Percentiles rank a stretch among this genome's conserved stretches.
Conservation (phyloP, 2,113 vertebrate species). For the Lontra canadensis region DNA sequence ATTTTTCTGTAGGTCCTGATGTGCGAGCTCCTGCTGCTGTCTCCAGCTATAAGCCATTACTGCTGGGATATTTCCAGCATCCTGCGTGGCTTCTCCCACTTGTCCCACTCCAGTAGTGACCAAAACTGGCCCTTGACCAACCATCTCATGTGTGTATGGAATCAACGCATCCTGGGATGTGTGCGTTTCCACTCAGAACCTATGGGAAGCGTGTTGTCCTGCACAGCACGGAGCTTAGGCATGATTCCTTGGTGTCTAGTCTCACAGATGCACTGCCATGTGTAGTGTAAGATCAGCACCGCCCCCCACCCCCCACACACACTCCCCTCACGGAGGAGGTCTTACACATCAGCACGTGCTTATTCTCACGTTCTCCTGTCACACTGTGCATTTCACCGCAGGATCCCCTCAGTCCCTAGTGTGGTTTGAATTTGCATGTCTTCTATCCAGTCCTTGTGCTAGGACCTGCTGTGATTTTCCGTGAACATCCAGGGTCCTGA, state of each 20-base stretch:
- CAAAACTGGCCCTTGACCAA: background rate
- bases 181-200: fast-evolving
- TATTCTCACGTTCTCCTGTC: background rate
- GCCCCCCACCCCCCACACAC: fast-evolving
- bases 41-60: too few species aligned
- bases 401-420: too few species aligned
- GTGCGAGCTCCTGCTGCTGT: fast-evolving
- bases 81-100: fast-evolving
- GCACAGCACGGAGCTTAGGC: background rate
- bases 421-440: background rate
- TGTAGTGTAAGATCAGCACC: fast-evolving
- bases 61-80: fast-evolving
- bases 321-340: fast-evolving
- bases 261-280: fast-evolving
- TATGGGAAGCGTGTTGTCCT: background rate
- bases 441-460: background rate
- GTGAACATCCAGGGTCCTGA: fast-evolving
- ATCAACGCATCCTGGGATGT: fast-evolving
- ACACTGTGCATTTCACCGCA: fast-evolving
- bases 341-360: background rate
- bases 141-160: fast-evolving
- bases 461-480: background rate
- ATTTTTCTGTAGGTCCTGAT: too few species aligned
- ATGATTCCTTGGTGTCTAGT: fast-evolving
- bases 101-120: too few species aligned